Percentiles rank a stretch among this genome's conserved stretches.
These are phyloP conservation scores for Corythornis vintsioides DNA, from an alignment of 2,113 vertebrate genomes.

Conservation along the genomic window DNA sequence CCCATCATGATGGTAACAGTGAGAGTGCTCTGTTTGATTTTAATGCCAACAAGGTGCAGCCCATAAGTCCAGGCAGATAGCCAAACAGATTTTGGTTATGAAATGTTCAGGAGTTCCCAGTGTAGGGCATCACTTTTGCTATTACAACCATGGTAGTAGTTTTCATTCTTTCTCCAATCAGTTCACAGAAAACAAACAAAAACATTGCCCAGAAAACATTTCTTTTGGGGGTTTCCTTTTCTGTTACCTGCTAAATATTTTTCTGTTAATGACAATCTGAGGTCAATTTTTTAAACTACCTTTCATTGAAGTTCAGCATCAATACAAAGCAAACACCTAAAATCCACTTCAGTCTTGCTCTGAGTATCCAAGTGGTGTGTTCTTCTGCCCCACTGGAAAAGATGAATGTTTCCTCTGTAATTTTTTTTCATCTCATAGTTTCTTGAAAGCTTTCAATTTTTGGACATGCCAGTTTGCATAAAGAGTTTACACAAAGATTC, in stretches of 20 bases:
- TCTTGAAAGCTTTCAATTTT: neutral
- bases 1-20: neutral
- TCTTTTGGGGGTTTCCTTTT: neutral
- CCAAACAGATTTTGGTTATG: conserved; percentile 38
- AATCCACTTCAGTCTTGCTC: neutral
- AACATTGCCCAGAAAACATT: neutral
- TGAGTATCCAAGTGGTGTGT: neutral
- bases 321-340: neutral
- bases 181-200: neutral
- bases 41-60: conserved; percentile 23
- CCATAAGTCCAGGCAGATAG: conserved; percentile 37
- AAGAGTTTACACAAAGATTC: neutral
- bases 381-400: neutral
- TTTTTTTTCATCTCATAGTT: neutral
- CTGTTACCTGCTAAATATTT: neutral
- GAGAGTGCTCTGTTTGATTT: conserved; percentile 34
- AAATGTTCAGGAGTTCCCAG: conserved; percentile 24
- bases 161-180: neutral
- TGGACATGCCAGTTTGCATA: neutral
- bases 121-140: neutral
- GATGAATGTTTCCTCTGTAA: neutral
- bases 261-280: neutral
- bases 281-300: neutral
- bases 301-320: neutral
- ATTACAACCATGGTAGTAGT: neutral